Conservation (phyloP, 2,113 vertebrate genomes). For the Gambusia affinis region DNA sequence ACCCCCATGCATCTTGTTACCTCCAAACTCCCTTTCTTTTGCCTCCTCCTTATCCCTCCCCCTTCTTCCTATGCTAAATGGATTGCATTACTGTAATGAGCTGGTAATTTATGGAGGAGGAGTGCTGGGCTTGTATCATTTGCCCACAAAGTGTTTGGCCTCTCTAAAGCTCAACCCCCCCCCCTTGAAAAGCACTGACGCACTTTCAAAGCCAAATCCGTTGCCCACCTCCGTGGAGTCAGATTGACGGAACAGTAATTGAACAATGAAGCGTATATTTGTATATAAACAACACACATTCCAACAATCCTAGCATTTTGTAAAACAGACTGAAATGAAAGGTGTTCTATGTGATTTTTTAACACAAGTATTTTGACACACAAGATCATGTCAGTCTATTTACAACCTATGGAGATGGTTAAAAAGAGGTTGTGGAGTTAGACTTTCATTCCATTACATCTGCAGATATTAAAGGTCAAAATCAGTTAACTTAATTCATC, state of each 20-base stretch:
- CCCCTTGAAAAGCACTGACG: conserved; percentile 34
- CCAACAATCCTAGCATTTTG: neutral
- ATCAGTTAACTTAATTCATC: neutral
- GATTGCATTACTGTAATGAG: conserved; percentile 78
- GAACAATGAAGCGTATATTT: neutral
- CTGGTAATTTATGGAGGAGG: conserved; percentile 74
- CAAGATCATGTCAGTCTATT: neutral
- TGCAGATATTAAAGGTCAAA: neutral
- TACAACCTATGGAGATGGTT: no score
- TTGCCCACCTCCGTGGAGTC: neutral
- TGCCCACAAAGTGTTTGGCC: conserved; percentile 64
- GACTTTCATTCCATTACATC: neutral
- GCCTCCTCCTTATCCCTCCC: neutral
- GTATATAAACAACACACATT: neutral
- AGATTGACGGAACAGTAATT: neutral
- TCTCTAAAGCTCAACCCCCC: conserved; percentile 24
- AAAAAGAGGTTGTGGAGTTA: neutral
- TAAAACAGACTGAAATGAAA: no score
- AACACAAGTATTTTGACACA: neutral
- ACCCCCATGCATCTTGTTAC: conserved; percentile 12
- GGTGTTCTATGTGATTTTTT: neutral
- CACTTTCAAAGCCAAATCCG: conserved; percentile 14
- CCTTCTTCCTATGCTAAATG: conserved; percentile 57
- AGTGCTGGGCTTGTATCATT: conserved; percentile 66
- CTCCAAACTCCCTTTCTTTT: conserved; percentile 27